A percentile compares a stretch with the other conserved stretches of the same genome.
These are phyloP conservation scores for Tychaedon coryphoeus DNA, from an alignment of 2,113 vertebrate species.

Conservation along the genomic window DNA sequence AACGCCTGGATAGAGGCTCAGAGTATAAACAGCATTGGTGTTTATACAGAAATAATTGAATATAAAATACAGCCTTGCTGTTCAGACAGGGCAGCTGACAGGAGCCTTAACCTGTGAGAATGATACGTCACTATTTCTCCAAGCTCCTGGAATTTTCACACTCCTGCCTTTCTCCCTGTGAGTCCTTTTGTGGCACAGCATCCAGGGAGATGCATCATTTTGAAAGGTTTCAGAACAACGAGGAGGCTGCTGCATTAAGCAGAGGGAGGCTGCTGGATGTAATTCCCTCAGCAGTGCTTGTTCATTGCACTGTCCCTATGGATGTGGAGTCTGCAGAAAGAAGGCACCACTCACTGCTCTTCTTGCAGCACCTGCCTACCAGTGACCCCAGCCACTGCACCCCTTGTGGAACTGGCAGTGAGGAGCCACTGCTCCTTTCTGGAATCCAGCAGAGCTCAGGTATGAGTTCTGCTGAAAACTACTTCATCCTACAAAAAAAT, in stretches of 20 bases:
- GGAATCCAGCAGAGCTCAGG: neutral
- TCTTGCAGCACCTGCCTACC: neutral
- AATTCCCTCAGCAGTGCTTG: neutral
- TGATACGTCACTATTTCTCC: neutral
- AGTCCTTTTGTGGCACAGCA: neutral
- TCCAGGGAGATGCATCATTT: neutral
- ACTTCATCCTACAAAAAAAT: neutral
- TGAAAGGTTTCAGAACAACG: neutral
- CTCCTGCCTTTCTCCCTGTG: neutral
- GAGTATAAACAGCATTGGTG: fast-evolving
- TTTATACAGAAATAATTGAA: neutral
- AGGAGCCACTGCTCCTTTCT: neutral
- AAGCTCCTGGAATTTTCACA: neutral
- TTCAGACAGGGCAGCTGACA: neutral
- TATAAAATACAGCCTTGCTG: neutral
- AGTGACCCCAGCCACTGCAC: neutral
- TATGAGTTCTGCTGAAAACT: neutral
- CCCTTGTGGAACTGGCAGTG: fast-evolving
- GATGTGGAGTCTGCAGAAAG: neutral
- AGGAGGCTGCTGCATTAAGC: neutral
- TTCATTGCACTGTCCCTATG: neutral
- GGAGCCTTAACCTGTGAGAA: neutral
- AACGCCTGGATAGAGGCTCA: neutral
- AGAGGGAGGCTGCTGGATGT: neutral
- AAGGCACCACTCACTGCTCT: neutral